Evolutionary conservation across 2,888 invertebrate species (phyloP), one percentile per base, ranked within the genome.

Genomic region (Lordiphosa fenestrarum): DNA sequence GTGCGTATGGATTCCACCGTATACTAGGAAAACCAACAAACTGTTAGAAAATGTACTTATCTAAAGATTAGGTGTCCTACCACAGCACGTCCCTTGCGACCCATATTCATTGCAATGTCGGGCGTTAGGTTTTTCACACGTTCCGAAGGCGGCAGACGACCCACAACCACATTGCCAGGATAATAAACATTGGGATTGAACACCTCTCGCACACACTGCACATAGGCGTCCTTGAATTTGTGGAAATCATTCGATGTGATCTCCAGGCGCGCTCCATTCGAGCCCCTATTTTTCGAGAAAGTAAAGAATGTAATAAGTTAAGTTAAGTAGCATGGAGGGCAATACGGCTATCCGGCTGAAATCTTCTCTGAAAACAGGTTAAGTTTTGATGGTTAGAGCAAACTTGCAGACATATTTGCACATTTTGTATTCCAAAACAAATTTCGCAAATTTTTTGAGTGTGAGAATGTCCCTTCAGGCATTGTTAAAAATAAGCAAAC

Each of bases 1-100:
- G 95, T 94, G 85, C 94, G 92, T 6, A 97, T 94, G 49, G 94
- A 93, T 87, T 96, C 95, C 13, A 98, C 95, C 4, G 94, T 94
- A 71, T 95, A 95, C 91, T 93, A 88, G n/a, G 74, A 62, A 36
- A 38, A 4, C 9, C 5, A 46, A n/a, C 1, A 10, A 33, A 7
- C 10, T 4, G 7, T 7, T 19, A 35, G n/a, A 57, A 37, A 7
- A 25, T 3, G 5, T 30, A 12, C n/a, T 21, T 13, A 6, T 21
- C 23, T n/a, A 13, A 19, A 15, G 2, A 30, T 2, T 12, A 13
- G 6, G 0, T 3, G n/a, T 15, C 10, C 53, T 25, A 78, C 83
- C 62, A 69, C n/a, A 4, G 91, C 91, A 76, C 92, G 92, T 50
- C 92, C 91, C 84, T 92, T 92, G 71, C 91, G 90, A 35, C 91